Evolutionary conservation across 2,113 vertebrate genomes (phyloP).

Genomic region (Parus major): DNA sequence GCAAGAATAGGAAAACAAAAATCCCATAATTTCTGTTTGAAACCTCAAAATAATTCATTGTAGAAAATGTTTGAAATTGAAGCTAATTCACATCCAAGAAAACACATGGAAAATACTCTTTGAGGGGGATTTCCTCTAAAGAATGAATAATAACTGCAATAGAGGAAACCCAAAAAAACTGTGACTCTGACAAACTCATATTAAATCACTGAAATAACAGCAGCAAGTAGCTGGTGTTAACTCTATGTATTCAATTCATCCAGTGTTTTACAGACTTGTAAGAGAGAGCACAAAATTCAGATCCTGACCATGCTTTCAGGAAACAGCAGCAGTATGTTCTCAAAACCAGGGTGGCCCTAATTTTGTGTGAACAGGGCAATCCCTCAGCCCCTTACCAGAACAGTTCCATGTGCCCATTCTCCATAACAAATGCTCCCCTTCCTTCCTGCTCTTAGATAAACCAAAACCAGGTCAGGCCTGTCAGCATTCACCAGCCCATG

Average conservation of each 20-base stretch:
- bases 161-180: neutral
- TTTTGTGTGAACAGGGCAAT: neutral
- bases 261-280: neutral
- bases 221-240: neutral
- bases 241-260: neutral
- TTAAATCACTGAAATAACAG: neutral
- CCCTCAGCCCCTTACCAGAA: neutral
- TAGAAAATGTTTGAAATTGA: neutral
- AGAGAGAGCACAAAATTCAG: neutral
- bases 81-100: neutral
- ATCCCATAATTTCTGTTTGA: neutral
- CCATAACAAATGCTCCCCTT: neutral
- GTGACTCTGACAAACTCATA: neutral
- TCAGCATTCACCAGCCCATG: neutral
- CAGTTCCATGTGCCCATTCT: neutral
- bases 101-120: neutral
- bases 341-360: neutral
- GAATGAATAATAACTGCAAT: neutral
- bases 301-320: neutral
- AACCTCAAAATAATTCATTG: neutral
- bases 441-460: neutral
- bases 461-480: neutral
- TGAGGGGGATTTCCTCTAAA: neutral
- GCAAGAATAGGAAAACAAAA: neutral
- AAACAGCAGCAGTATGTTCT: neutral